phyloP scores from a whole-genome alignment of 2,113 vertebrate genomes.

The Pseudorhombus dupliciocellatus region DNA sequence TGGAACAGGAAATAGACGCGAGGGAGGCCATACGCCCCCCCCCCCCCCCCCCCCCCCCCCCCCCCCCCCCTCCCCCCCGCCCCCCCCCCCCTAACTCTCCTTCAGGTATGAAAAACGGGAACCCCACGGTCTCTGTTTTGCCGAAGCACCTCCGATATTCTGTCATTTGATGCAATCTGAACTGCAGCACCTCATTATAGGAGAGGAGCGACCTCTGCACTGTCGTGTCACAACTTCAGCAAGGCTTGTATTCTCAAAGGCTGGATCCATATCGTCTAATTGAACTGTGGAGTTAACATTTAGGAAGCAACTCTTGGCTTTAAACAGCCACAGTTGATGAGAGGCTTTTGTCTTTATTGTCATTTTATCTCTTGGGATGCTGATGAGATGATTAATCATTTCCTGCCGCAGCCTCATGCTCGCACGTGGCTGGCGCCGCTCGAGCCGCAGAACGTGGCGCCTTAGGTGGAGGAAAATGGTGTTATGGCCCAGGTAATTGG shows the following conservation, averaged over 20 bases:
- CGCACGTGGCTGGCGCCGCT: constrained; percentile 42
- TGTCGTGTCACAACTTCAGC: constrained; percentile 21
- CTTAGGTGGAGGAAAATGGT: constrained; percentile 63
- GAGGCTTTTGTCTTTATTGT: constrained; percentile 73
- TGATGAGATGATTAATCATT: constrained; percentile 73
- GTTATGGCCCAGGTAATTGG: constrained; percentile 76
- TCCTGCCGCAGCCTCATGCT: constrained; percentile 43
- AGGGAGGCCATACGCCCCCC: constrained; percentile 48
- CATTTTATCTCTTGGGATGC: constrained; percentile 62
- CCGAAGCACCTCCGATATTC: constrained; percentile 42
- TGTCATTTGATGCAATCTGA: constrained; percentile 45
- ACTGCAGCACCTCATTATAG: constrained; percentile 49
- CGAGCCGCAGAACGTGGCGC: constrained; percentile 27
- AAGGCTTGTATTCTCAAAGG: constrained; percentile 28
- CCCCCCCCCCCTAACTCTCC: no score
- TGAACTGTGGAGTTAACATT: constrained; percentile 43
- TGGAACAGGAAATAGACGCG: constrained; percentile 59
- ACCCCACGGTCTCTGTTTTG: not conserved
- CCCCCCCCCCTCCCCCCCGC: no score
- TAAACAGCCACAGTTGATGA: constrained; percentile 56
- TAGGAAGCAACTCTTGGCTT: constrained; percentile 54
- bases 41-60: no score
- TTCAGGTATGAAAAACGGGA: constrained; percentile 33
- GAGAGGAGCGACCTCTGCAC: constrained; percentile 42
- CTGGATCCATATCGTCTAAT: constrained; percentile 39